phyloP scores from a whole-genome alignment of 92 coral and sea anemone species.

The Anthopleura xanthogrammica region DNA sequence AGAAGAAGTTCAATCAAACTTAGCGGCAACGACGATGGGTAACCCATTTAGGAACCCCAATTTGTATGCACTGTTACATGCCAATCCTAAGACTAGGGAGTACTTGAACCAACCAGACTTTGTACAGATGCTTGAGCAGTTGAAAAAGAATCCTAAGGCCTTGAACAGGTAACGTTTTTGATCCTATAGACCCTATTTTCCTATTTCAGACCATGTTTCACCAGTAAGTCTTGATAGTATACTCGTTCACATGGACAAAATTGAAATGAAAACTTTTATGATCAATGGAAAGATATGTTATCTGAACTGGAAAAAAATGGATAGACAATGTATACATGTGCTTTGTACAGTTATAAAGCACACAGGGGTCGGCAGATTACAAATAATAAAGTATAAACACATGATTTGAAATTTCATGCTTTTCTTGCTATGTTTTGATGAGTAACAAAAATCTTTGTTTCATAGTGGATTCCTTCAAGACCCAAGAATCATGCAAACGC shows the following conservation, averaged over 20 bases:
- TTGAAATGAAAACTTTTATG: no score
- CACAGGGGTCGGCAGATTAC: no score
- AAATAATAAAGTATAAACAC: no score
- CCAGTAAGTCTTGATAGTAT: no score
- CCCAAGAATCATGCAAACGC: conserved; percentile 84
- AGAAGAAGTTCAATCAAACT: conserved; percentile 47
- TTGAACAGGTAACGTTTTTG: conserved; percentile 61
- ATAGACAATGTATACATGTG: no score
- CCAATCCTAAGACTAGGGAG: conserved; percentile 78
- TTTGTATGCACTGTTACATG: conserved; percentile 59
- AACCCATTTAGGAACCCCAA: conserved; percentile 84
- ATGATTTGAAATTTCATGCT: not conserved
- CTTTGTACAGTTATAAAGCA: no score
- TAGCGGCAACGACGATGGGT: conserved; percentile 37
- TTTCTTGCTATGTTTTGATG: no score
- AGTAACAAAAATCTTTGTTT: not conserved
- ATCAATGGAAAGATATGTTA: no score
- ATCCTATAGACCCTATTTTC: no score
- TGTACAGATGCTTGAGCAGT: conserved; percentile 47
- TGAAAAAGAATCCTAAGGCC: conserved; percentile 66
- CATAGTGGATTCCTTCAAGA: conserved; percentile 69
- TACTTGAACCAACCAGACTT: conserved; percentile 78
- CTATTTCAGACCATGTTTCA: no score
- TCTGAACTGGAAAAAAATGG: no score
- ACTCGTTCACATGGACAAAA: no score